These are phyloP conservation scores for Eucera pruinosa DNA, from an alignment of 2,888 invertebrate genomes.

Conservation along the genomic window DNA sequence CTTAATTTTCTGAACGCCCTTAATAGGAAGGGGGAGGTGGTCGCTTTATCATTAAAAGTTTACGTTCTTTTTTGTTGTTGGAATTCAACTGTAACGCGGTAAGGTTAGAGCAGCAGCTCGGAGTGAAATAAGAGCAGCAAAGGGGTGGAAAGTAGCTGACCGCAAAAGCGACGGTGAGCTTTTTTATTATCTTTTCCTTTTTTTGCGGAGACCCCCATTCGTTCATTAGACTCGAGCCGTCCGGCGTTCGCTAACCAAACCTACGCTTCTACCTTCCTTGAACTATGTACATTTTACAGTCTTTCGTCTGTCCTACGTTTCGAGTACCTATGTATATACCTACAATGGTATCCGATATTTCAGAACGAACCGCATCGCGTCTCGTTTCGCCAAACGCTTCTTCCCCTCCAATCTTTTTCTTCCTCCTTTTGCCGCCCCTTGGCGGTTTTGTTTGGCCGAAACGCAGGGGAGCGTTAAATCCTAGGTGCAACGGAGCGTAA, in stretches of 20 bases:
- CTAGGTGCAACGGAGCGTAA: background rate
- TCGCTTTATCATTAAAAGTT: constrained; percentile 13
- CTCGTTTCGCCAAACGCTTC: no score
- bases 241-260: constrained; percentile 50
- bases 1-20: no score
- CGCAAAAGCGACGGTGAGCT: constrained; percentile 65
- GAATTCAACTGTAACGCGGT: constrained; percentile 30
- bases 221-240: constrained; percentile 75
- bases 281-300: no score
- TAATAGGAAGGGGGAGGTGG: constrained; percentile 46
- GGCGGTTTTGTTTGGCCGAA: background rate
- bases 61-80: constrained; percentile 17
- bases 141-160: constrained; percentile 61
- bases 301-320: no score
- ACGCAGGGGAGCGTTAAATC: background rate
- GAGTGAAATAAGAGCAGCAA: constrained; percentile 34
- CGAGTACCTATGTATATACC: no score
- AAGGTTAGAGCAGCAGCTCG: background rate
- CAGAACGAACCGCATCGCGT: background rate
- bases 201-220: constrained; percentile 67
- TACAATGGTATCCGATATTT: constrained; percentile 25
- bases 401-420: no score
- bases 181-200: constrained; percentile 65
- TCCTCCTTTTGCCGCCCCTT: background rate
- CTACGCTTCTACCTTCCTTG: no score